A percentile compares a stretch with the other conserved stretches of the same genome.
phyloP scores from a whole-genome alignment of 2,113 vertebrate species.

The Brachyhypopomus gauderio region DNA sequence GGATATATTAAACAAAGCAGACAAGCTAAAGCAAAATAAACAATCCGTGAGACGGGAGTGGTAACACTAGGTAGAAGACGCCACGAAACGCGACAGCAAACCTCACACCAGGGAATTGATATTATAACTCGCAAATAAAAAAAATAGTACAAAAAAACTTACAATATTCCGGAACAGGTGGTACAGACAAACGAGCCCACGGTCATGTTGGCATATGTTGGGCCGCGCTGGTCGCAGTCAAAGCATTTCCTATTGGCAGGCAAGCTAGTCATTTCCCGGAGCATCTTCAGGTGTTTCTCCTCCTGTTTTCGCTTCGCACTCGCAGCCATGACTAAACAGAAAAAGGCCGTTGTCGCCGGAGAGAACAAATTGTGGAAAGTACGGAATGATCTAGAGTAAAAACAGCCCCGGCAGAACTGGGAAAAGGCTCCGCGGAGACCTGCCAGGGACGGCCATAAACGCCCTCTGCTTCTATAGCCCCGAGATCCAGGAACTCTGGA shows the following conservation, averaged over 20 bases:
- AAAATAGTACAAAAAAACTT: slow-evolving; percentile 62
- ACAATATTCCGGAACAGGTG: slow-evolving; percentile 96
- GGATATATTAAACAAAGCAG: too few relatives aligned
- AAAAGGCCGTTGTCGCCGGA: too few relatives aligned
- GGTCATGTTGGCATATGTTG: slow-evolving; percentile 97
- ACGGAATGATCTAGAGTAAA: too few relatives aligned
- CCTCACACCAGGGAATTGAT: too few relatives aligned
- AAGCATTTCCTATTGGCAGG: slow-evolving; percentile 96
- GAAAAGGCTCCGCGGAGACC: slow-evolving; percentile 12
- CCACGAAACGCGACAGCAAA: too few relatives aligned
- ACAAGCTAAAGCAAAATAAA: too few relatives aligned
- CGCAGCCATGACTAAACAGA: slow-evolving; percentile 82
- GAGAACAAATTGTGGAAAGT: too few relatives aligned
- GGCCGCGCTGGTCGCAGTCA: slow-evolving; percentile 97
- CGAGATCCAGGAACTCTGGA: not conserved
- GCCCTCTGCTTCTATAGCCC: slow-evolving; percentile 9
- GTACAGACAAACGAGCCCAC: slow-evolving; percentile 97
- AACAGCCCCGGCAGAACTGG: slow-evolving; percentile 34
- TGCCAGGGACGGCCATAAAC: slow-evolving; percentile 21
- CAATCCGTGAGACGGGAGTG: too few relatives aligned
- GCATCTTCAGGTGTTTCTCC: slow-evolving; percentile 98
- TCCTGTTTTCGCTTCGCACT: slow-evolving; percentile 96
- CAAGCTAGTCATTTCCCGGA: slow-evolving; percentile 95
- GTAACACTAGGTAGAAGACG: too few relatives aligned
- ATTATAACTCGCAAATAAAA: too few relatives aligned